Evolutionary conservation across 2,113 vertebrate species (phyloP).

Genomic region (Tachysurus fulvidraco): DNA sequence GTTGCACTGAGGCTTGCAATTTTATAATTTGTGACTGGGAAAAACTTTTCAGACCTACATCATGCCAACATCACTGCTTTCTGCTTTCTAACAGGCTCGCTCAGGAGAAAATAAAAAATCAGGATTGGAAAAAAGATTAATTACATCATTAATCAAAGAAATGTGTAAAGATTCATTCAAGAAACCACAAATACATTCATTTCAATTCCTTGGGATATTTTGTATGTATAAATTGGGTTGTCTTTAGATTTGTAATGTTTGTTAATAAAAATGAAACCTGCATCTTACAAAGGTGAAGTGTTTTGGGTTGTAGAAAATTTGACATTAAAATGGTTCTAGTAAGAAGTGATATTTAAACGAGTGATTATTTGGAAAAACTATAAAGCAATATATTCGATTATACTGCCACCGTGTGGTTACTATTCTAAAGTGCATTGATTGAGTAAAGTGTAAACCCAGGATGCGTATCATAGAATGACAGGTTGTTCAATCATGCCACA

Average conservation of each 20-base stretch:
- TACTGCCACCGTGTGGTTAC: conserved; percentile 9
- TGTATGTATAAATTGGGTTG: neutral
- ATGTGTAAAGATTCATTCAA: neutral
- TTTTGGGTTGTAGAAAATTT: neutral
- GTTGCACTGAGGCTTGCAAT: neutral
- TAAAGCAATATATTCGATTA: neutral
- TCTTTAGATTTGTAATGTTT: neutral
- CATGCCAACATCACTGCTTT: neutral
- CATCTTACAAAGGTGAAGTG: neutral
- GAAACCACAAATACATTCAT: neutral
- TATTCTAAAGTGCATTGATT: neutral
- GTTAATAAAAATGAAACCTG: neutral
- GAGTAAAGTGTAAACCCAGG: too few species aligned
- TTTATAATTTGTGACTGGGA: neutral
- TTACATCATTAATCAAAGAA: neutral
- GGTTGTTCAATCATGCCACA: neutral
- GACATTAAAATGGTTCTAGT: neutral
- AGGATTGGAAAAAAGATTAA: neutral
- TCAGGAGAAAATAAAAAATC: neutral
- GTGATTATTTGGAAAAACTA: neutral
- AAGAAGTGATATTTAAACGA: neutral
- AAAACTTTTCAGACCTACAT: neutral
- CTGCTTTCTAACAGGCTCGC: neutral
- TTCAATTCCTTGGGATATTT: neutral
- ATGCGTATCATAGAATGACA: neutral